These are phyloP conservation scores for Clostera curtula DNA, from an alignment of 2,888 invertebrate genomes.

Conservation along the genomic window DNA sequence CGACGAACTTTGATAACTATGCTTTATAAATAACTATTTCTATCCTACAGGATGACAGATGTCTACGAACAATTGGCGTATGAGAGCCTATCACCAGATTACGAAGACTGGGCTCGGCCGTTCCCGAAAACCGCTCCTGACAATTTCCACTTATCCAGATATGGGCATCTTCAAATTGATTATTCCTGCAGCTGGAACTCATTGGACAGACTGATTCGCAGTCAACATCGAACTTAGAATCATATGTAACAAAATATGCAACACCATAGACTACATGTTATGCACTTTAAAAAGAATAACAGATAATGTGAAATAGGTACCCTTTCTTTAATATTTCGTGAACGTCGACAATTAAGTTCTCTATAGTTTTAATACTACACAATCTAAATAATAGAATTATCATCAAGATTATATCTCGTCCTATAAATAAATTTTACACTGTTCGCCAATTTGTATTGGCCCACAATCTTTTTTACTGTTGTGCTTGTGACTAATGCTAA, in stretches of 20 bases:
- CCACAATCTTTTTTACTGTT: too few species aligned
- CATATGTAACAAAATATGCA: not conserved
- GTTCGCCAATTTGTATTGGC: too few species aligned
- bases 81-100: constrained; percentile 63
- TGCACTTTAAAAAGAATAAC: too few species aligned
- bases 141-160: constrained; percentile 83
- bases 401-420: too few species aligned
- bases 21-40: constrained; percentile 2
- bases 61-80: constrained; percentile 60
- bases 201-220: constrained; percentile 82
- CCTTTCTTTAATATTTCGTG: too few species aligned
- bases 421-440: too few species aligned
- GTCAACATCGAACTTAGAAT: constrained; percentile 38
- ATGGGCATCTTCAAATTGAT: constrained; percentile 87
- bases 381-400: too few species aligned
- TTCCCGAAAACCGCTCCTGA: constrained; percentile 79
- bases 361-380: too few species aligned
- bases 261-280: not conserved
- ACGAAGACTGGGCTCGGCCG: constrained; percentile 80
- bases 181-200: constrained; percentile 90
- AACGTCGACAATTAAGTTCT: too few species aligned
- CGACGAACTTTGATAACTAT: too few species aligned
- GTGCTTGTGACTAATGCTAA: too few species aligned
- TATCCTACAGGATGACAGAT: constrained; percentile 49
- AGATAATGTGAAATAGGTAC: too few species aligned